phyloP scores from a whole-genome alignment of 2,888 invertebrate species.

The Megalurothrips usitatus region DNA sequence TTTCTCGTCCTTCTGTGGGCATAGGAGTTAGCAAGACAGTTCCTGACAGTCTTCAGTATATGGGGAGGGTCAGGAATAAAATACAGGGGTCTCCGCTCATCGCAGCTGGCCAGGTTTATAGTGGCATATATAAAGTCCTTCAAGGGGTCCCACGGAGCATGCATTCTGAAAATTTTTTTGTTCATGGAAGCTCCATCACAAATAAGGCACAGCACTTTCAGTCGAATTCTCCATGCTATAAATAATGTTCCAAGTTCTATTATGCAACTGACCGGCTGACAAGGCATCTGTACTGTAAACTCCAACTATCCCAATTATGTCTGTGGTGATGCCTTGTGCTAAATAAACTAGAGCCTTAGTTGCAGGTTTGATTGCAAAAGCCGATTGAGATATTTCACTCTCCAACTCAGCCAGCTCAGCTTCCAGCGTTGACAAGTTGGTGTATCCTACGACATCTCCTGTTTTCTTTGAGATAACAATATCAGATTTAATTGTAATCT shows the following conservation, averaged over 20 bases:
- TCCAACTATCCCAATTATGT: not conserved
- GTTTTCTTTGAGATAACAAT: not conserved
- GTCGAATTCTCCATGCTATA: not conserved
- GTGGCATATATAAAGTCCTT: not conserved
- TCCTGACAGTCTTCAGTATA: not conserved
- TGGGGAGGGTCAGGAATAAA: not conserved
- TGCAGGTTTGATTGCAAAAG: not conserved
- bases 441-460: not conserved
- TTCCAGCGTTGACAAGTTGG: not conserved
- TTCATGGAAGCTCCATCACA: not conserved
- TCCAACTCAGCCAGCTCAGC: not conserved
- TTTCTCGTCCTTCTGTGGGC: not conserved
- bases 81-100: not conserved
- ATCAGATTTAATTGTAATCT: not conserved
- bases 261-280: not conserved
- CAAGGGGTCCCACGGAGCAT: not conserved
- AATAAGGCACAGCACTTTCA: not conserved
- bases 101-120: not conserved
- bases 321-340: not conserved
- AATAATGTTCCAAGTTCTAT: not conserved
- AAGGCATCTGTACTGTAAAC: not conserved
- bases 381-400: not conserved
- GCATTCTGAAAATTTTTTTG: not conserved
- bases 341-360: not conserved
- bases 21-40: not conserved